These are phyloP conservation scores for Margaritifera margaritifera DNA, from an alignment of 2,888 invertebrate species.

Conservation along the genomic window DNA sequence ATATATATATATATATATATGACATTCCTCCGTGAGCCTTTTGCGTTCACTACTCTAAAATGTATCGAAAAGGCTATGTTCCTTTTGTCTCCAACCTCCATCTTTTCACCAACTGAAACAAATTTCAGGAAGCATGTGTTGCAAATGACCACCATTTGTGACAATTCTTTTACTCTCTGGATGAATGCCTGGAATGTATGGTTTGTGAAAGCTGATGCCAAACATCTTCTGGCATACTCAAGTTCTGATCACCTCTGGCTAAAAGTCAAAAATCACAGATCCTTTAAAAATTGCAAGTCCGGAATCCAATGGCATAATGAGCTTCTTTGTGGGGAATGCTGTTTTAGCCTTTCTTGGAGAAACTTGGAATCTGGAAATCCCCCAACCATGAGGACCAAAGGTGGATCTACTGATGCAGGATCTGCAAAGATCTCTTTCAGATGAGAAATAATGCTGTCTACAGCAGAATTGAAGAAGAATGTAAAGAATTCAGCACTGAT, in stretches of 20 bases:
- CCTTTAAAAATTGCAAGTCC: not conserved
- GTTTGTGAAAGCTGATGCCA: not conserved
- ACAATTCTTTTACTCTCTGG: not conserved
- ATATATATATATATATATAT: too few species aligned
- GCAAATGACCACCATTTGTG: not conserved
- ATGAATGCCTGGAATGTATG: not conserved
- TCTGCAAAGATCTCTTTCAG: slow-evolving; percentile 13
- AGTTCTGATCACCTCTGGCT: not conserved
- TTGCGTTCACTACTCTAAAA: not conserved
- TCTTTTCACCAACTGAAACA: not conserved
- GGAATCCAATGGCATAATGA: not conserved
- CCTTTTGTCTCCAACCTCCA: slow-evolving; percentile 2
- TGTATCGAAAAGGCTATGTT: not conserved
- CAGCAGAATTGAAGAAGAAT: slow-evolving; percentile 7
- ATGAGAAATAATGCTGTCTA: slow-evolving; percentile 10
- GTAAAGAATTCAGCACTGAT: slow-evolving; percentile 8
- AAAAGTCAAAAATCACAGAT: not conserved
- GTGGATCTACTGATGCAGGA: not conserved
- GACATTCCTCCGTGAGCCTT: too few species aligned
- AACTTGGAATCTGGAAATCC: slow-evolving; percentile 9
- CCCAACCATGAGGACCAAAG: slow-evolving; percentile 12
- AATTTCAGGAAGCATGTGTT: not conserved
- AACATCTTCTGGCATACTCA: too few species aligned
- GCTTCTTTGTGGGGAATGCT: not conserved
- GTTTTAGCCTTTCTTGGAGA: not conserved